Evolutionary conservation across 2,888 invertebrate species (phyloP), one percentile per base, ranked within the genome.

Genomic region (Cataglyphis albicans): DNA sequence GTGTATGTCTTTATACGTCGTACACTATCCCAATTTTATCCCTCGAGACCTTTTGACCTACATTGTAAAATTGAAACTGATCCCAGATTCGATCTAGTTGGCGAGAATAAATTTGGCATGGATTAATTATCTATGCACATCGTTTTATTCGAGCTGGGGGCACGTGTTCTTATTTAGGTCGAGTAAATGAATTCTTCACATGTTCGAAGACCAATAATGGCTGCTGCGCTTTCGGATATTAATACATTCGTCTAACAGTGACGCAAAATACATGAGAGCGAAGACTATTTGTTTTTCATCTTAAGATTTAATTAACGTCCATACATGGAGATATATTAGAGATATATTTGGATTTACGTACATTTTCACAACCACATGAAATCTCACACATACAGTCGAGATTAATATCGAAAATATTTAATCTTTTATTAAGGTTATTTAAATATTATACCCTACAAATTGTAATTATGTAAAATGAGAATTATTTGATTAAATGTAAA

Each of bases 201-300:
- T 32, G 72, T 29, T 3, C 15, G 25, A 41, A 32, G 3, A 12
- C 59, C 9, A 44, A 80, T 73, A 32, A 72, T 44, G 59, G 21
- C 55, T 25, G 59, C 72, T 21, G 32, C 55, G n/a, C 41, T 78
- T 57, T 21, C 73, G 25, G 21, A 72, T 80, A 80, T 80, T 80
- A 80, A 80, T 80, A 72, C 44, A n/a, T 59, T 21, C 35, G 25
- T 44, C 59, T 59, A 59, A 59, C 38, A 44, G 78, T 15, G 44
- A 73, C 48, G 78, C 59, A 73, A 72, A 72, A 72, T 80, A 80
- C 73, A 80, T 44, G 78, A 44, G 21, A 12, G 59, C 78, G 72
- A 61, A 78, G 78, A 59, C 59, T 80, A 80, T 80, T 80, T 80
- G 73, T 80, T 80, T 80, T 80, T 80, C 78, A 80, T 80, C 78